phyloP scores from a whole-genome alignment of 2,797 vertebrate genomes.

The Sebastes matsubarae region DNA sequence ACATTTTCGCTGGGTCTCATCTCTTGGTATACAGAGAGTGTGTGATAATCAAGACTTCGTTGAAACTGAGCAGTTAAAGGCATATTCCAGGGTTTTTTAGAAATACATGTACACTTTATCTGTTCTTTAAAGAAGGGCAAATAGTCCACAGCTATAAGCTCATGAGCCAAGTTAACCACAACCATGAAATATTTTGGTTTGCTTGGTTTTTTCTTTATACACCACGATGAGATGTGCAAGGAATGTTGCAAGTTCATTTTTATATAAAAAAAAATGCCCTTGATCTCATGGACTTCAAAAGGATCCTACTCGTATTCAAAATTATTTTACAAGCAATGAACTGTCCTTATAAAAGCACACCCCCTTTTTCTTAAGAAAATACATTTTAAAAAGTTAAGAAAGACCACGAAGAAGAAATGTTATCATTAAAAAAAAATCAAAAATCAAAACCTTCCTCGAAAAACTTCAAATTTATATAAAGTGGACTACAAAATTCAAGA shows the following conservation, averaged over 20 bases:
- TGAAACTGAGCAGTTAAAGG: conserved; percentile 85
- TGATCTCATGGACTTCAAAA: conserved; percentile 70
- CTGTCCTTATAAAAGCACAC: conserved; percentile 76
- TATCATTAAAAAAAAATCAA: conserved; percentile 53
- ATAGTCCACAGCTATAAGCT: conserved; percentile 42
- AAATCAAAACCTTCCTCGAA: conserved; percentile 70
- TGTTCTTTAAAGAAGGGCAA: conserved; percentile 55
- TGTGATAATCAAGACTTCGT: conserved; percentile 86
- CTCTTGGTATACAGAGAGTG: conserved; percentile 86
- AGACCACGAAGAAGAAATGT: conserved; percentile 75
- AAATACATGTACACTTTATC: conserved; percentile 74
- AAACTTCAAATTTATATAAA: conserved; percentile 79
- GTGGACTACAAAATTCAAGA: conserved; percentile 82
- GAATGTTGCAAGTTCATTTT: conserved; percentile 79
- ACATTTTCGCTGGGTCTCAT: conserved; percentile 89
- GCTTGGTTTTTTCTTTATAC: conserved; percentile 50
- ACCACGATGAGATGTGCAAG: conserved; percentile 69
- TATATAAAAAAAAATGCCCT: conserved; percentile 68
- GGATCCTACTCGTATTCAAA: conserved; percentile 62
- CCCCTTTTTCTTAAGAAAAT: conserved; percentile 78
- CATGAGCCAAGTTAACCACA: conserved; percentile 50
- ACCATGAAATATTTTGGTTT: conserved; percentile 60
- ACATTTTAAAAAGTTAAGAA: conserved; percentile 78
- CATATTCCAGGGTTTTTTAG: conserved; percentile 79
- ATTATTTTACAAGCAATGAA: conserved; percentile 64